Conservation (phyloP, 2,113 vertebrate genomes). For the Cettia cetti region DNA sequence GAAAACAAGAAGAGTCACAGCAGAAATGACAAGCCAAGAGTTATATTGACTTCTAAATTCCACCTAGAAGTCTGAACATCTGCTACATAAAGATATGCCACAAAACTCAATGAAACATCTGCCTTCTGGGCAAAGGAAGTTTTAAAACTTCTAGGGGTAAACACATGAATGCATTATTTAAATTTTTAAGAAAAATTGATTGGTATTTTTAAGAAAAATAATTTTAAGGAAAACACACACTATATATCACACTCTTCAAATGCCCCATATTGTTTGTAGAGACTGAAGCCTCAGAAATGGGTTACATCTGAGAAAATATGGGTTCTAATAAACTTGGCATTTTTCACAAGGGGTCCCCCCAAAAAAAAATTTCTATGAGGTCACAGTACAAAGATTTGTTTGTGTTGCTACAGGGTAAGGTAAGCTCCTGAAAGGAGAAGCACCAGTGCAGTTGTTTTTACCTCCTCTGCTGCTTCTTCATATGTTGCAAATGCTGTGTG, state of each 20-base stretch:
- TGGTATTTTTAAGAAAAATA: neutral
- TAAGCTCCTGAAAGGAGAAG: neutral
- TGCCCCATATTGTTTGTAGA: neutral
- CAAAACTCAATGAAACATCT: neutral
- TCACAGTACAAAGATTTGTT: neutral
- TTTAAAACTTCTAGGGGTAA: neutral
- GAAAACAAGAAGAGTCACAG: neutral
- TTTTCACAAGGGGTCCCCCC: neutral
- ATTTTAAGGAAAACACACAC: neutral
- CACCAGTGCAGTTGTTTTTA: constrained; percentile 13
- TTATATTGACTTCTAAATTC: neutral
- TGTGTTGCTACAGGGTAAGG: neutral
- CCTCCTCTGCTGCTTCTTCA: constrained; percentile 93
- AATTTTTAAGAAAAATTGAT: neutral
- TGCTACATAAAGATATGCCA: neutral
- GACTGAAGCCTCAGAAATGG: neutral
- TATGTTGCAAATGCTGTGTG: constrained; percentile 93
- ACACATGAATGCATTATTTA: neutral
- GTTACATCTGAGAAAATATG: neutral
- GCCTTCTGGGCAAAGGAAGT: neutral
- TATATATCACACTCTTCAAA: neutral
- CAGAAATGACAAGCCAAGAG: neutral
- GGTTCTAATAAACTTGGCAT: neutral
- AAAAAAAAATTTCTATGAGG: neutral
- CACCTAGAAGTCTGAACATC: neutral